Evolutionary conservation across 2,113 vertebrate genomes (phyloP).

Genomic region (Centrocercus urophasianus): DNA sequence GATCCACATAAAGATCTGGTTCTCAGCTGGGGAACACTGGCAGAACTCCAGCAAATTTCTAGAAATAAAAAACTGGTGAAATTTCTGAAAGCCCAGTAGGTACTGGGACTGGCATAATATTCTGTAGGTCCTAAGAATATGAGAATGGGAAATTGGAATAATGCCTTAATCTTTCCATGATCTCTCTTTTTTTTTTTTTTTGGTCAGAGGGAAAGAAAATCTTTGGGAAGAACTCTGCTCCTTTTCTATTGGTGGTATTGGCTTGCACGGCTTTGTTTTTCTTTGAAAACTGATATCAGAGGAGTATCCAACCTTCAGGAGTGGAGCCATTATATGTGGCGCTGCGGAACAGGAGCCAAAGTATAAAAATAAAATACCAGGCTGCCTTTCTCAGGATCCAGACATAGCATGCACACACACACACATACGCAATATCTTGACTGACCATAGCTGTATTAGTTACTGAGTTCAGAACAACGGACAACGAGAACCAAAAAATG

Average conservation of each 20-base stretch:
- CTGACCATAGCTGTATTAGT: constrained; percentile 8
- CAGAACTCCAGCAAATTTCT: constrained; percentile 8
- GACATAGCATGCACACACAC: constrained; percentile 50
- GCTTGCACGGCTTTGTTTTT: constrained; percentile 43
- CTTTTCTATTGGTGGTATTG: constrained; percentile 34
- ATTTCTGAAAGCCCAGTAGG: neutral
- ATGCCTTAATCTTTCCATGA: neutral
- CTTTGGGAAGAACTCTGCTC: constrained; percentile 39
- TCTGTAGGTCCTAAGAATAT: neutral
- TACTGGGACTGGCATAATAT: neutral
- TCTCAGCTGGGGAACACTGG: neutral
- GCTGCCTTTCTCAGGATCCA: constrained; percentile 72
- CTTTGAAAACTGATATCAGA: constrained; percentile 74
- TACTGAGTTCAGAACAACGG: neutral
- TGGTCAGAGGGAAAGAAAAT: neutral
- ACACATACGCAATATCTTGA: neutral
- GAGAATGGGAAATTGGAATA: neutral
- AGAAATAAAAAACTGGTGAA: constrained; percentile 17
- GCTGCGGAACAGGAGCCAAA: constrained; percentile 62
- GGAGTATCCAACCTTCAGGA: constrained; percentile 70
- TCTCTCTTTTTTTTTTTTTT: neutral
- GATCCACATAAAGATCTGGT: neutral
- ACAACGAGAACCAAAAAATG: neutral
- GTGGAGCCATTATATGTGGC: constrained; percentile 68
- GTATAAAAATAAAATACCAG: constrained; percentile 80